Percentiles rank a stretch among this genome's conserved stretches.
These are phyloP conservation scores for Sericinus montela DNA, from an alignment of 2,888 invertebrate species.

Conservation along the genomic window DNA sequence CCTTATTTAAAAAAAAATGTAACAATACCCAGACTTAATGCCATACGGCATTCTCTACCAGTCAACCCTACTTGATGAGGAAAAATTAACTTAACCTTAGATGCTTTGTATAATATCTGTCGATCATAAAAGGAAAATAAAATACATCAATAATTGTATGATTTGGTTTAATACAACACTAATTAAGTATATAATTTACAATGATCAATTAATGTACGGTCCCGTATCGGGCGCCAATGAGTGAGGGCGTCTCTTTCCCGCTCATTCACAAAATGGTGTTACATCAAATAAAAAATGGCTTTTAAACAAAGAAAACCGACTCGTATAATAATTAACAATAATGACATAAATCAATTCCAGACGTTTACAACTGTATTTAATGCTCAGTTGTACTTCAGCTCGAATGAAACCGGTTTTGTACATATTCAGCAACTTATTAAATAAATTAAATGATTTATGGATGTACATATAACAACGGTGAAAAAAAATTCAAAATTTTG, in stretches of 20 bases:
- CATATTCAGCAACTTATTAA: background rate
- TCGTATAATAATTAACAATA: constrained; percentile 7
- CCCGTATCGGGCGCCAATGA: constrained; percentile 29
- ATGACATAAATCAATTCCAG: constrained; percentile 18
- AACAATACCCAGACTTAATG: no score
- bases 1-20: no score
- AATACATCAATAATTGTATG: constrained; percentile 54
- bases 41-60: no score
- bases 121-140: constrained; percentile 21
- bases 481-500: no score
- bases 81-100: no score
- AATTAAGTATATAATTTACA: constrained; percentile 76
- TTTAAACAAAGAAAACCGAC: constrained; percentile 10
- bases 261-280: constrained; percentile 26
- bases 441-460: no score
- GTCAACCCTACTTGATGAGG: no score
- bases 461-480: no score
- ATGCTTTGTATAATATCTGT: no score
- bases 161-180: constrained; percentile 79
- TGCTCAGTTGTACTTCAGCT: constrained; percentile 13
- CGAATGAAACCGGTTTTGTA: background rate
- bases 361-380: constrained; percentile 15
- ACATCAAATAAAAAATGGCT: constrained; percentile 3
- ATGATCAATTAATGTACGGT: constrained; percentile 60
- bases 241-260: constrained; percentile 3